Percentiles rank a stretch among this genome's conserved stretches.
These are phyloP conservation scores for Arenaria interpres DNA, from an alignment of 2,113 vertebrate species.

Conservation along the genomic window DNA sequence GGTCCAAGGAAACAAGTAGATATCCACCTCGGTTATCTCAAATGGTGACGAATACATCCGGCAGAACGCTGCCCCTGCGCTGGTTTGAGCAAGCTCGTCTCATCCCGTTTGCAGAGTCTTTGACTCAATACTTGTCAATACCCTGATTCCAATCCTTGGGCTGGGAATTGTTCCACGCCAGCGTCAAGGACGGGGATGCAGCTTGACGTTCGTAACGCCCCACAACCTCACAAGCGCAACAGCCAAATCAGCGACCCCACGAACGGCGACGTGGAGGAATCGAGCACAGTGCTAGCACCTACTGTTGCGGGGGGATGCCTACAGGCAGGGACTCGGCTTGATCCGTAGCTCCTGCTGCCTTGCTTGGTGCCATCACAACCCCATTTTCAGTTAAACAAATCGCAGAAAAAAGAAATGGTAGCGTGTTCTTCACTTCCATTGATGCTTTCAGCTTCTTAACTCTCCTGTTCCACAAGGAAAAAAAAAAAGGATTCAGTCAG, in stretches of 20 bases:
- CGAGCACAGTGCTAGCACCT: rapidly evolving
- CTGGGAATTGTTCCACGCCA: not conserved
- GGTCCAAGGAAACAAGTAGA: not conserved
- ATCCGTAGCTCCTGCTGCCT: not conserved
- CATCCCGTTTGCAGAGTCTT: not conserved
- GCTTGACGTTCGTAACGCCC: rapidly evolving
- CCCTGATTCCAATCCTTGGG: not conserved
- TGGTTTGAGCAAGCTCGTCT: not conserved
- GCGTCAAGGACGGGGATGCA: not conserved
- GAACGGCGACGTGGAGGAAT: not conserved
- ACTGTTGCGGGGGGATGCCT: not conserved
- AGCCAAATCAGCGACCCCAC: not conserved
- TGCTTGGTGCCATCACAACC: not conserved
- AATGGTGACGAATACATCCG: rapidly evolving
- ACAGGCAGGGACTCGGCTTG: not conserved
- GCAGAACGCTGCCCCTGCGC: rapidly evolving
- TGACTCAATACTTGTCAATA: not conserved
- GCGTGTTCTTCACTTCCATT: not conserved
- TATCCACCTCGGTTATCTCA: not conserved
- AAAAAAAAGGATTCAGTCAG: not conserved
- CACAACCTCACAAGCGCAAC: not conserved
- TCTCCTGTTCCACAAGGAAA: not conserved
- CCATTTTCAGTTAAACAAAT: not conserved
- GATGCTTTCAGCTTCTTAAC: not conserved
- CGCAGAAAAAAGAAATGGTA: not conserved